Evolutionary conservation across 2,888 invertebrate genomes (phyloP).

Genomic region (Selenia dentaria): DNA sequence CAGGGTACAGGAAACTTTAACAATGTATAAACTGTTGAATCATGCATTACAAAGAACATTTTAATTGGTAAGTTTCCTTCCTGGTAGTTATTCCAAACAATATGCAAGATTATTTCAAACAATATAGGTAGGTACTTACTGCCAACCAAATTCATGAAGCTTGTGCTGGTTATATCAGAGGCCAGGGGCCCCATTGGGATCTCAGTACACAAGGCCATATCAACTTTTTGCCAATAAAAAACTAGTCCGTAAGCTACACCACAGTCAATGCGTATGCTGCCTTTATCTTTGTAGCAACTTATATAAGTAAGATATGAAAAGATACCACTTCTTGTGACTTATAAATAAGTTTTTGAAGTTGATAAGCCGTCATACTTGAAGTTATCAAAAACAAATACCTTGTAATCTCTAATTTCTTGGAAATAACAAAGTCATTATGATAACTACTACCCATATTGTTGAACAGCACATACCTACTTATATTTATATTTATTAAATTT

Average conservation of each 20-base stretch:
- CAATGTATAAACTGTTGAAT: constrained; percentile 1
- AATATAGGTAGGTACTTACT: constrained; percentile 10
- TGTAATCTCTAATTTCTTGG: constrained; percentile 12
- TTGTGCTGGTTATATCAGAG: constrained; percentile 5
- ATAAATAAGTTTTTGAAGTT: constrained; percentile 5
- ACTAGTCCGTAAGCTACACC: neutral
- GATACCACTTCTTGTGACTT: neutral
- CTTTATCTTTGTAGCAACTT: constrained; percentile 4
- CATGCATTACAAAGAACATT: constrained; percentile 11
- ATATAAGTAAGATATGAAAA: constrained; percentile 5
- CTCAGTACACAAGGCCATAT: constrained; percentile 13
- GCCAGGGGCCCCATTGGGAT: constrained; percentile 9
- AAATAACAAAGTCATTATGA: constrained; percentile 10
- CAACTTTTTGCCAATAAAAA: constrained; percentile 15
- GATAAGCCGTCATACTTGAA: constrained; percentile 22
- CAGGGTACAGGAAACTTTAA: constrained; percentile 2
- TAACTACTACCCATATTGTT: no score
- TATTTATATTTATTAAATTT: no score
- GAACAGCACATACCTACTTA: neutral
- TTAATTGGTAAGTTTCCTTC: constrained; percentile 1
- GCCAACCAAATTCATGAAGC: constrained; percentile 1
- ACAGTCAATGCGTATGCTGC: neutral
- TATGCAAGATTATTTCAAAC: neutral
- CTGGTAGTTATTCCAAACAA: neutral
- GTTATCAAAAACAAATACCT: neutral